Evolutionary conservation across 2,888 invertebrate genomes (phyloP), one percentile per base, ranked within the genome.

Genomic region (Drosophila parthenogenetica): DNA sequence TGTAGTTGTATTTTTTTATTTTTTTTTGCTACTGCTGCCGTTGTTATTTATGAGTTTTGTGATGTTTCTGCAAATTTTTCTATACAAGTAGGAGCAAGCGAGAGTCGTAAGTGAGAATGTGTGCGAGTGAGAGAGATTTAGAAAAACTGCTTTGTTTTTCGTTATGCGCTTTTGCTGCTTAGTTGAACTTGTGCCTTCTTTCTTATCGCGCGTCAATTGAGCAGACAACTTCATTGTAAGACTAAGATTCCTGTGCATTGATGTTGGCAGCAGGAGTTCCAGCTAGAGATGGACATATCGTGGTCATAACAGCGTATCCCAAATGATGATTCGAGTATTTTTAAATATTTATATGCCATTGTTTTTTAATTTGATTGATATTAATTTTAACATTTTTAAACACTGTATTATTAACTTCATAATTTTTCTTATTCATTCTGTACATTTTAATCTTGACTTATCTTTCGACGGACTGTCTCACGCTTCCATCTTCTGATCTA

Each of bases 1-100:
- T 54, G 57, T 45, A 37, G 68, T 45, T 62, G 42, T 51, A 37
- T 51, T 17, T n/a, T 32, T 37, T 57, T 50, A 11, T 25, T n/a
- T n/a, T 58, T 14, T 40, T 65, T 13, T 45, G 77, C 19, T 22
- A 65, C 54, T 67, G 64, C 39, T 48, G 57, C 45, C 58, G 66
- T 70, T 74, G 86, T 90, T 83, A 90, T 89, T 90, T 90, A 89
- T 90, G 86, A 85, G 89, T 83, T 80, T 90, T 83, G 88, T 77
- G 90, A 90, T 90, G 88, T 85, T 87, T 74, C 86, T 89, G 88
- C 88, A 89, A 86, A 89, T 86, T 89, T 85, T 87, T 87, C 89
- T 83, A 87, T 83, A 89, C 77, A 83, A 71, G 71, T 64, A 60
- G 48, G 43, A 55, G 37, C 43, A 19, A 25, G 51, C 19, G 11